Evolutionary conservation across 2,113 vertebrate species (phyloP).

Genomic region (Ariopsis seemanni): DNA sequence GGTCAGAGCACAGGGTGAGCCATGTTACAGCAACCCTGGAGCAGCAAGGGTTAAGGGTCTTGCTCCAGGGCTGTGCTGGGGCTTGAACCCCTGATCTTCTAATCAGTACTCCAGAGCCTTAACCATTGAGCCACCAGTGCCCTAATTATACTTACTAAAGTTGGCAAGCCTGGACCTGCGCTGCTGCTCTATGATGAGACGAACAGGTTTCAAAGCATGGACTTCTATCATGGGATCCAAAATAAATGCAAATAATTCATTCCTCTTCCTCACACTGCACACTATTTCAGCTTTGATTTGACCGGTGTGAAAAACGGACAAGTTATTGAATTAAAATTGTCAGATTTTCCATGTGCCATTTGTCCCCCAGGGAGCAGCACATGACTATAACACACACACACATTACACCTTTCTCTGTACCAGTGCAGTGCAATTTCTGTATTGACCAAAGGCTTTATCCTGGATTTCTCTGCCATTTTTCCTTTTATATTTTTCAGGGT

Average conservation of each 20-base stretch:
- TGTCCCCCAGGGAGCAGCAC: constrained; percentile 33
- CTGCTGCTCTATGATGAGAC: not conserved
- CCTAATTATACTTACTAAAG: not conserved
- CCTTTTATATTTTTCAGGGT: not conserved
- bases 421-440: constrained; percentile 2
- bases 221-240: not conserved
- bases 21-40: no score
- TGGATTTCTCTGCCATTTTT: not conserved
- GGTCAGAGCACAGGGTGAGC: no score
- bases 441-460: constrained; percentile 3
- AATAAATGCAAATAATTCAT: not conserved
- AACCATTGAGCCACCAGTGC: no score
- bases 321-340: constrained; percentile 14
- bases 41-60: no score
- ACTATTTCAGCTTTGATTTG: not conserved
- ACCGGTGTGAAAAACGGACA: constrained; percentile 27
- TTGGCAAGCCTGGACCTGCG: not conserved
- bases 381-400: constrained; percentile 31
- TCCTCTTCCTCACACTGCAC: not conserved
- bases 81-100: no score
- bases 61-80: no score
- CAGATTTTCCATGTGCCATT: constrained; percentile 20
- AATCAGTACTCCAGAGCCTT: no score
- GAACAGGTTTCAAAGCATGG: not conserved
- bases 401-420: not conserved